Evolutionary conservation across 2,797 vertebrate species (phyloP).

Genomic region (Pelodytes ibericus): DNA sequence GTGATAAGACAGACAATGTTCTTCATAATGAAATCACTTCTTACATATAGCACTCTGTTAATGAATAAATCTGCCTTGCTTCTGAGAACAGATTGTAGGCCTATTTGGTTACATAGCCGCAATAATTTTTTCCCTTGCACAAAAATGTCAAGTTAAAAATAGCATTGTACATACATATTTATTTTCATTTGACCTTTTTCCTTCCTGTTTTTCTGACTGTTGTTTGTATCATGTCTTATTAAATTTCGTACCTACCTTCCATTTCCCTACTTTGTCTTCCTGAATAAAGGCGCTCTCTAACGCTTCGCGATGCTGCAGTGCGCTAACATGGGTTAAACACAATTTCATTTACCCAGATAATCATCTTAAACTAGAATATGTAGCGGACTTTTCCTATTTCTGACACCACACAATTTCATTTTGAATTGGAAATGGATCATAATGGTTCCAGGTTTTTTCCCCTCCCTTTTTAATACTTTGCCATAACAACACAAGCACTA

Average conservation of each 20-base stretch:
- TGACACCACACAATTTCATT: constrained; percentile 69
- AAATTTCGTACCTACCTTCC: constrained; percentile 17
- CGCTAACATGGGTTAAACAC: constrained; percentile 45
- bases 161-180: constrained; percentile 43
- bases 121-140: constrained; percentile 34
- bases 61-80: constrained; percentile 26
- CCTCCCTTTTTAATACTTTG: constrained; percentile 62
- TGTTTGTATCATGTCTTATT: constrained; percentile 3
- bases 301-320: background rate
- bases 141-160: constrained; percentile 55
- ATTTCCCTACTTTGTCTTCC: background rate
- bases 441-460: constrained; percentile 68
- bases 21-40: background rate
- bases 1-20: no score
- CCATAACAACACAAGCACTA: constrained; percentile 75
- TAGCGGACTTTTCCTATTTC: constrained; percentile 61
- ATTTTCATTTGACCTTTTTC: constrained; percentile 51
- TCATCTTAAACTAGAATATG: constrained; percentile 63
- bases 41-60: background rate
- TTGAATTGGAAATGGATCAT: constrained; percentile 72
- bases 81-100: constrained; percentile 42
- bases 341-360: constrained; percentile 65
- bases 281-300: no score
- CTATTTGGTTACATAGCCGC: constrained; percentile 45
- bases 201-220: constrained; percentile 7